These are phyloP conservation scores for Drosophila recens DNA, from an alignment of 2,888 invertebrate genomes.

Conservation along the genomic window DNA sequence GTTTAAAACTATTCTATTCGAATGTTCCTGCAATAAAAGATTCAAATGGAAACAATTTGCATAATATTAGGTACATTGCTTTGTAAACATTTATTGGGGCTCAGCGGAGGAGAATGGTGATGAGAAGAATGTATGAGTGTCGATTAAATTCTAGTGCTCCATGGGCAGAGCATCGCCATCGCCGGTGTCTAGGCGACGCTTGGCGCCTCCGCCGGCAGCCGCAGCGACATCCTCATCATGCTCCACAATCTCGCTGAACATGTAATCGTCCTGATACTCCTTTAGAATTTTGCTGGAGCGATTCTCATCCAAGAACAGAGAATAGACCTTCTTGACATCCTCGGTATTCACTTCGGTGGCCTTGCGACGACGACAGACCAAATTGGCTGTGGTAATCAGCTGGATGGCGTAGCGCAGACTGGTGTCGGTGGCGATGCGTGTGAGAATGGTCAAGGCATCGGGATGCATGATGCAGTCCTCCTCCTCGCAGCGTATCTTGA, in stretches of 20 bases:
- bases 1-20: neutral
- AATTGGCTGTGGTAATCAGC: slow-evolving; percentile 96
- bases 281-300: slow-evolving; percentile 96
- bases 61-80: slow-evolving; percentile 18
- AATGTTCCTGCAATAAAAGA: neutral
- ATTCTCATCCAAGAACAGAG: slow-evolving; percentile 96
- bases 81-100: slow-evolving; percentile 56
- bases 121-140: slow-evolving; percentile 52
- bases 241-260: slow-evolving; percentile 90
- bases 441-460: slow-evolving; percentile 95
- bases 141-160: slow-evolving; percentile 74
- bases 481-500: slow-evolving; percentile 98
- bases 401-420: slow-evolving; percentile 99
- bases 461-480: slow-evolving; percentile 98
- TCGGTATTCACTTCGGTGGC: slow-evolving; percentile 93
- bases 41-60: neutral
- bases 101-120: slow-evolving; percentile 30
- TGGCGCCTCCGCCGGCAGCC: slow-evolving; percentile 42
- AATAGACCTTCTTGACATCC: slow-evolving; percentile 97
- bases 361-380: slow-evolving; percentile 96
- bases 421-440: slow-evolving; percentile 96
- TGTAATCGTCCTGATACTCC: slow-evolving; percentile 98
- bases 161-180: slow-evolving; percentile 80
- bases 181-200: slow-evolving; percentile 70
- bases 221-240: slow-evolving; percentile 62